Evolutionary conservation across 1,140 invertebrate genomes (phyloP), one percentile per base, ranked within the genome.

Genomic region (Melitaea cinxia): DNA sequence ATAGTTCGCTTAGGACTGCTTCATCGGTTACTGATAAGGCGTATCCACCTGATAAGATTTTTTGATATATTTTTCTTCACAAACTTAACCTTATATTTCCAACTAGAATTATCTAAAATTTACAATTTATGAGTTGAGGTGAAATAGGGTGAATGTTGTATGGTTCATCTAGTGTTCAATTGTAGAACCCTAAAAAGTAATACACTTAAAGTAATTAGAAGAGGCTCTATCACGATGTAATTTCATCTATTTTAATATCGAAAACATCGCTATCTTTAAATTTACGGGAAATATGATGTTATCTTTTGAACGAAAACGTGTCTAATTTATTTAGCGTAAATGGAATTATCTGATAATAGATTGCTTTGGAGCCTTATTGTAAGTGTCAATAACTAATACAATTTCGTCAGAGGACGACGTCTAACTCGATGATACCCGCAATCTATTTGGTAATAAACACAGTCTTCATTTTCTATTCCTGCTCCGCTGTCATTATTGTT

Each of bases 361-460:
- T 47, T 47, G 42, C 42, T 47, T 47, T 23, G 14, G 19, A 47
- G 42, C 42, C 19, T 47, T 47, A 47, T 47, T 47, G 21, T 59
- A 33, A 59, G 56, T 12, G 42, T 59, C 26, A 47, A 59, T 59
- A 59, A 45, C 39, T 47, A 58, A 59, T n/a, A 21, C 45, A 49
- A 59, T 59, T 59, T 59, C 21, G 42, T 19, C 26, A 45, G 39
- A 59, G 54, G 42, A 39, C 56, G 54, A 28, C 56, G 56, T 21
- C 37, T 47, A 59, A 59, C 17, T 59, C 56, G 17, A 59, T 59
- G 28, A 59, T 50, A 49, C 42, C 42, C 26, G 37, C 19, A 59
- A 59, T 59, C 57, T 49, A 49, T 54, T 21, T 15, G 14, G 52
- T 54, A 54, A 54, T 54, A 54, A 35, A 9, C 21, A 47, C 42